Evolutionary conservation across 2,113 vertebrate species (phyloP), one percentile per base, ranked within the genome.

Genomic region (Lamprologus callipterus): DNA sequence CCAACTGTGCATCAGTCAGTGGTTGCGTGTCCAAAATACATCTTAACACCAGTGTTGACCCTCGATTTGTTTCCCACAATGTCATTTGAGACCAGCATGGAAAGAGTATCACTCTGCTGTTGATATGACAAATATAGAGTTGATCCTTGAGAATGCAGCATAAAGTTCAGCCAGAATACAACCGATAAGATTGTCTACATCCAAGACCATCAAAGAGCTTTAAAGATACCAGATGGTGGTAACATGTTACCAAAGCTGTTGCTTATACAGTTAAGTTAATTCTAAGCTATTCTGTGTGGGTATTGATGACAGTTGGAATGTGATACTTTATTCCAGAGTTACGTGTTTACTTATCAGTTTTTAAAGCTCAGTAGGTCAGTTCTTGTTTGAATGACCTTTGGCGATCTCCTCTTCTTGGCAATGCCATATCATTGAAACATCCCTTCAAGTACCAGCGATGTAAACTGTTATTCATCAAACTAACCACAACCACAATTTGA

Each of bases 101-200:
- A 94, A 93, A 95, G 88, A 91, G 88, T 94, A 95, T 95, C 92
- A 57, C 92, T 92, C 80, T 85, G 88, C 93, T 92, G 94, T 94
- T 95, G 95, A 95, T 96, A 94, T 94, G 93, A 94, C 95, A 95
- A 94, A 96, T 96, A 96, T 96, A 96, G 94, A 95, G 92, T 35
- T 82, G 86, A 88, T 88, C 94, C 94, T 90, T 91, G 94, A 96
- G 95, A 94, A 95, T 87, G 81, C 80, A 88, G 82, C 87, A 79
- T 87, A 95, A 95, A 95, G 95, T 95, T 95, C 95, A 94, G 89
- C 83, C 90, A 94, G 92, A 94, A 92, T 94, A 45, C 92, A 92
- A 47, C 78, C 89, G 90, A 94, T 94, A 94, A 95, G 91, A 89
- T 80, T 40, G 60, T 83, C 73, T 85, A 89, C 81, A 89, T 90